Conservation (phyloP, 2,113 vertebrate species). For the Garra rufa region DNA sequence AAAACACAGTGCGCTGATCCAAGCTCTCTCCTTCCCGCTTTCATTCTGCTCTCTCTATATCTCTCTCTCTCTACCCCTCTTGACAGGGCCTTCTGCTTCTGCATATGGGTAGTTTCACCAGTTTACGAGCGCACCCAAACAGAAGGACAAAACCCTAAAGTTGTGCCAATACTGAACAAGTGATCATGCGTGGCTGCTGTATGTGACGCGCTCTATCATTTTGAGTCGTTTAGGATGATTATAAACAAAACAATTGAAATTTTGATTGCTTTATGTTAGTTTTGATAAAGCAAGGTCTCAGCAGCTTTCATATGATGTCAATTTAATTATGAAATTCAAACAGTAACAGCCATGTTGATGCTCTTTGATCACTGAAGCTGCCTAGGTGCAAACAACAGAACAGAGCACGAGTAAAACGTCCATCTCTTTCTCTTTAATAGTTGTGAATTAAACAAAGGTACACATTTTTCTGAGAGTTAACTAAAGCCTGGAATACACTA, state of each 20-base stretch:
- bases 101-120: conserved; percentile 45
- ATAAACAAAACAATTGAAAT: not conserved
- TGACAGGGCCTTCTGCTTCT: conserved; percentile 47
- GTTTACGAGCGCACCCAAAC: conserved; percentile 47
- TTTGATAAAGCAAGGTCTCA: not conserved
- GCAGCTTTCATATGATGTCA: not conserved
- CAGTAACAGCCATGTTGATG: not conserved
- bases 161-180: conserved; percentile 33
- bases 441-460: no score
- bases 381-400: not conserved
- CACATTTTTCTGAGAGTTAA: no score
- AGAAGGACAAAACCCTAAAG: conserved; percentile 54
- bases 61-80: conserved; percentile 34
- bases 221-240: not conserved
- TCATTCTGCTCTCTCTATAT: conserved; percentile 39
- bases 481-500: no score
- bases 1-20: conserved; percentile 60
- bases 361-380: not conserved
- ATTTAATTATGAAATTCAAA: not conserved
- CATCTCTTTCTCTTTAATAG: not conserved
- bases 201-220: not conserved
- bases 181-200: not conserved
- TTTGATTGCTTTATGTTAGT: not conserved
- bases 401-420: not conserved
- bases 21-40: conserved; percentile 15